Percentiles rank a stretch among this genome's conserved stretches.
Conservation (phyloP, 2,888 invertebrate genomes). For the Clusia tigrina region DNA sequence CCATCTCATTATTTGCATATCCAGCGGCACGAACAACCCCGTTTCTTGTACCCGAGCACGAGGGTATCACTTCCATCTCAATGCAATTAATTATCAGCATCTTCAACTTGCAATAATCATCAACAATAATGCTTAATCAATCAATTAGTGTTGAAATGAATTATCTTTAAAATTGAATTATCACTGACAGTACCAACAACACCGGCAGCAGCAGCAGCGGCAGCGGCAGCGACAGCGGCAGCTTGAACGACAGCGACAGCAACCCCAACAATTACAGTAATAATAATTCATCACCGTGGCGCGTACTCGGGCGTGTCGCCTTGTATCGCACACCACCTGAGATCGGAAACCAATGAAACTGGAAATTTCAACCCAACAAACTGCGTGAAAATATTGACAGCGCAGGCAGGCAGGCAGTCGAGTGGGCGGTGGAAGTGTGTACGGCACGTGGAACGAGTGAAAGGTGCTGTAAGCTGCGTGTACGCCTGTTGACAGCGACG, state of each 20-base stretch:
- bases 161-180: constrained; percentile 3
- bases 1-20: no score
- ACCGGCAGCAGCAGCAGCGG: neutral
- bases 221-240: neutral
- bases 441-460: no score
- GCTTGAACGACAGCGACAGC: neutral
- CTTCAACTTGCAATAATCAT: constrained; percentile 5
- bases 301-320: neutral
- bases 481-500: neutral
- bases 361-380: neutral
- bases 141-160: constrained; percentile 45
- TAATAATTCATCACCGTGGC: constrained; percentile 5
- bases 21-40: no score
- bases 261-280: neutral
- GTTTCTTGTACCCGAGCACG: no score
- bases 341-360: neutral
- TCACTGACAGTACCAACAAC: neutral
- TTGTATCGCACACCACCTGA: neutral
- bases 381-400: neutral
- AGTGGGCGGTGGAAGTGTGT: no score
- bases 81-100: neutral
- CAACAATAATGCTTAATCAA: constrained; percentile 46
- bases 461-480: no score
- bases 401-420: no score
- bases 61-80: neutral